These are phyloP conservation scores for Gisinianus flammeolus DNA, from an alignment of 2,888 invertebrate genomes.

Conservation along the genomic window DNA sequence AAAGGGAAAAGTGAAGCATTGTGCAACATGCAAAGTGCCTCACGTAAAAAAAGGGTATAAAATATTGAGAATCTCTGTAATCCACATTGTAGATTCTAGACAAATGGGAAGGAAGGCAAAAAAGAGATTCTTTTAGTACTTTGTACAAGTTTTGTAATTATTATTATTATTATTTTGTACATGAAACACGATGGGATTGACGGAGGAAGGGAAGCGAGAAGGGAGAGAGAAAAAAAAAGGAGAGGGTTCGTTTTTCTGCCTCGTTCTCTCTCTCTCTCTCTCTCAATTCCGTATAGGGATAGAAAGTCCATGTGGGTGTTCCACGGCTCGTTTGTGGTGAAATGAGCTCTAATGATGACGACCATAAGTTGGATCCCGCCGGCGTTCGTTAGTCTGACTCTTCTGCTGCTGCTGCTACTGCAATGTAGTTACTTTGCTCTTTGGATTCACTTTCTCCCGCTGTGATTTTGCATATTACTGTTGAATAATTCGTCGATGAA, in stretches of 20 bases:
- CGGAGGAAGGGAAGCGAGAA: background rate
- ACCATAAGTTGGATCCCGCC: slow-evolving; percentile 26
- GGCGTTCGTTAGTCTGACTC: background rate
- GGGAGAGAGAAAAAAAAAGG: background rate
- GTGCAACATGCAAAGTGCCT: no score
- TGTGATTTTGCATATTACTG: slow-evolving; percentile 18
- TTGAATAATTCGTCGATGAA: slow-evolving; percentile 22
- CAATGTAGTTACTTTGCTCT: slow-evolving; percentile 3
- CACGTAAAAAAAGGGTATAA: no score
- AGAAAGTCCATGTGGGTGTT: background rate
- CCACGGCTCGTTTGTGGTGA: slow-evolving; percentile 23
- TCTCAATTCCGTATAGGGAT: background rate
- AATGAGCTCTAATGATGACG: slow-evolving; percentile 31
- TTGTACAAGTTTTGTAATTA: slow-evolving; percentile 24
- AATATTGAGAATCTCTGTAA: no score
- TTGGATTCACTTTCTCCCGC: slow-evolving; percentile 7
- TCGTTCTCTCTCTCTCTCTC: background rate
- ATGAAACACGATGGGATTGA: background rate
- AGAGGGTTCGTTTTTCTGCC: background rate
- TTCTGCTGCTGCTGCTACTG: background rate
- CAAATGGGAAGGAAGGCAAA: no score
- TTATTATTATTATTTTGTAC: slow-evolving; percentile 2
- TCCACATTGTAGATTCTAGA: no score
- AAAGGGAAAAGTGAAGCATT: no score
- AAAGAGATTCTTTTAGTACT: no score